Evolutionary conservation across 2,797 vertebrate genomes (phyloP).

Genomic region (Lepilemur ruficaudatus): DNA sequence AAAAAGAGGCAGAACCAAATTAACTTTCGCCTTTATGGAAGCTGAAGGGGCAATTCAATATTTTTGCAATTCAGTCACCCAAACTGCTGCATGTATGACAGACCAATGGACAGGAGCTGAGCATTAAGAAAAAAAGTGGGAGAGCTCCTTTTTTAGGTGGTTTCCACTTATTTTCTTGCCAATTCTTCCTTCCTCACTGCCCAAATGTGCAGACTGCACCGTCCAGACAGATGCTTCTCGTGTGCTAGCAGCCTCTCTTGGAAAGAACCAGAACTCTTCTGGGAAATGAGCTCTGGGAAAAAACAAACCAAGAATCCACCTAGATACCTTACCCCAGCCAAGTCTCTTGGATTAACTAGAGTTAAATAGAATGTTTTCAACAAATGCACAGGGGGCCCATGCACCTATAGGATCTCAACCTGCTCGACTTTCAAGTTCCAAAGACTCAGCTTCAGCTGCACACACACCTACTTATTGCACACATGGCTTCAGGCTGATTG

Average conservation of each 20-base stretch:
- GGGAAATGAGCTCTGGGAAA: neutral
- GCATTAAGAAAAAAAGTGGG: neutral
- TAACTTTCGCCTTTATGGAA: neutral
- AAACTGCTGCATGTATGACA: neutral
- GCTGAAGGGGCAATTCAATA: neutral
- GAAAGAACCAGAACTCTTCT: neutral
- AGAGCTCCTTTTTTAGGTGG: neutral
- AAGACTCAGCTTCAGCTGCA: neutral
- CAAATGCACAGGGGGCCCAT: neutral
- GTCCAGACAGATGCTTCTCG: neutral
- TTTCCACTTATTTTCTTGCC: neutral
- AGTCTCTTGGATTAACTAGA: neutral
- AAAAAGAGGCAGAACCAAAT: neutral
- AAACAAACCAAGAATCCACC: neutral
- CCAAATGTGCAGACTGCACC: neutral
- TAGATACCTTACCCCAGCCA: neutral
- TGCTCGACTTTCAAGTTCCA: neutral
- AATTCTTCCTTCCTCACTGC: neutral
- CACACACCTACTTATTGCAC: neutral
- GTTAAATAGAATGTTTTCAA: neutral
- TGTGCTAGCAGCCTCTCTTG: neutral
- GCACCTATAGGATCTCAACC: neutral
- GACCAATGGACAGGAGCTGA: neutral
- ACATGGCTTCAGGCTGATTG: rapidly evolving
- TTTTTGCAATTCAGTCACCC: neutral